A percentile compares a stretch with the other conserved stretches of the same genome.
Conservation (phyloP, 2,113 vertebrate genomes). For the Oreotrochilus melanogaster region DNA sequence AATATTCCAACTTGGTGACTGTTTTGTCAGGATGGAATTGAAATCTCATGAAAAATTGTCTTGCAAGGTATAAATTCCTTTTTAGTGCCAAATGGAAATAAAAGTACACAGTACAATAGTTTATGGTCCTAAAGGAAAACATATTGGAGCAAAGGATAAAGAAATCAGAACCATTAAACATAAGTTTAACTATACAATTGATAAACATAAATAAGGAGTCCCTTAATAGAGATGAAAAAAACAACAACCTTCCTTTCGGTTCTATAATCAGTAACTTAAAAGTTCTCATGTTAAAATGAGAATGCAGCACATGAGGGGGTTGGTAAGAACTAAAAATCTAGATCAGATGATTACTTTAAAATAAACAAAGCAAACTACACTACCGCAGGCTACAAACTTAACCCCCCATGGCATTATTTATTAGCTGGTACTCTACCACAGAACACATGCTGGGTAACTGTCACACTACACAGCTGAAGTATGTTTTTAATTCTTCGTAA, state of each 20-base stretch:
- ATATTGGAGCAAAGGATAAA: not conserved
- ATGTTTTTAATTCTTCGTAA: not conserved
- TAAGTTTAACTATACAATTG: not conserved
- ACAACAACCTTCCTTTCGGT: not conserved
- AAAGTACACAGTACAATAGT: not conserved
- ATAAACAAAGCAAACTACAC: not conserved
- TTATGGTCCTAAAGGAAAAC: not conserved
- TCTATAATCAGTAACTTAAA: not conserved
- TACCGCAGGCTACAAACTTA: not conserved
- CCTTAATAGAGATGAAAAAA: not conserved
- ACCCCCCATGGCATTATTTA: not conserved
- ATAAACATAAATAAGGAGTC: not conserved
- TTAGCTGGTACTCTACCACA: not conserved
- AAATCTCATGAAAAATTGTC: not conserved
- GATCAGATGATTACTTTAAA: not conserved
- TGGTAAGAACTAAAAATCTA: not conserved
- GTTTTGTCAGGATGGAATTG: fast-evolving
- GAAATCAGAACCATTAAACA: not conserved
- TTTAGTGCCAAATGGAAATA: not conserved
- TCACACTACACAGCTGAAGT: not conserved
- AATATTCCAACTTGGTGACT: not conserved
- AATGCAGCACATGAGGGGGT: not conserved
- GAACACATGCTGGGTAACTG: not conserved
- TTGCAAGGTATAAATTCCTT: not conserved
- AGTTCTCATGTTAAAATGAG: not conserved